These are phyloP conservation scores for Melangyna quadrimaculata DNA, from an alignment of 2,888 invertebrate species.

Conservation along the genomic window DNA sequence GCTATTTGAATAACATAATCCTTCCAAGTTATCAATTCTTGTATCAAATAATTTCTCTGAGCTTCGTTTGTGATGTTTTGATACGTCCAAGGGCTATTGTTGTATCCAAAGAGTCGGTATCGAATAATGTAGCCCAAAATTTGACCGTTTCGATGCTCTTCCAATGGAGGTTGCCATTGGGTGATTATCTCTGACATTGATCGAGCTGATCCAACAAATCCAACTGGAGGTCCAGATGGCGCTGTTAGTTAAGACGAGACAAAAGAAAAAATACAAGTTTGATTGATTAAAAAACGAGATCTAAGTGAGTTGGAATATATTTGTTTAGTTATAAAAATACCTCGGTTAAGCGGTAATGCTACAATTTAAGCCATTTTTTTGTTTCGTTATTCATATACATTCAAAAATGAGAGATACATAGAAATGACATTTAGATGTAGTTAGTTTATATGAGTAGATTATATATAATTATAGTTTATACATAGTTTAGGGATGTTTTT, in stretches of 20 bases:
- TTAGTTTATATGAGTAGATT: conserved; percentile 60
- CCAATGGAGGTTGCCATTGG: conserved; percentile 97
- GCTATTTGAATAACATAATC: conserved; percentile 98
- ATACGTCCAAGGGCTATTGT: conserved; percentile 94
- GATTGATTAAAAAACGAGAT: background rate
- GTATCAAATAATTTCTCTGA: conserved; percentile 93
- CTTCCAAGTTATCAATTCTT: conserved; percentile 98
- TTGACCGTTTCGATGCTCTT: conserved; percentile 97
- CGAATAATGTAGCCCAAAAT: conserved; percentile 96
- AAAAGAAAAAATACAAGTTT: conserved; percentile 35
- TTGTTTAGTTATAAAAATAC: conserved; percentile 75
- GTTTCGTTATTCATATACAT: conserved; percentile 72
- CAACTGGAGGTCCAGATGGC: conserved; percentile 96
- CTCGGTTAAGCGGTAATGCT: conserved; percentile 81
- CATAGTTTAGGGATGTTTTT: conserved; percentile 11
- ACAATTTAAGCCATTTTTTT: conserved; percentile 76
- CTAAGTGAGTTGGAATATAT: conserved; percentile 2
- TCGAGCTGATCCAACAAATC: conserved; percentile 96
- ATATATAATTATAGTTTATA: conserved; percentile 31
- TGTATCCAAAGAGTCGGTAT: conserved; percentile 95
- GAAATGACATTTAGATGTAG: conserved; percentile 70
- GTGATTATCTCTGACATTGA: conserved; percentile 97
- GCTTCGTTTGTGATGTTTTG: conserved; percentile 96
- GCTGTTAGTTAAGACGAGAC: conserved; percentile 83
- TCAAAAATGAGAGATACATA: conserved; percentile 71